A percentile compares a stretch with the other conserved stretches of the same genome.
These are phyloP conservation scores for Cosmia pyralina DNA, from an alignment of 2,888 invertebrate species.

Conservation along the genomic window DNA sequence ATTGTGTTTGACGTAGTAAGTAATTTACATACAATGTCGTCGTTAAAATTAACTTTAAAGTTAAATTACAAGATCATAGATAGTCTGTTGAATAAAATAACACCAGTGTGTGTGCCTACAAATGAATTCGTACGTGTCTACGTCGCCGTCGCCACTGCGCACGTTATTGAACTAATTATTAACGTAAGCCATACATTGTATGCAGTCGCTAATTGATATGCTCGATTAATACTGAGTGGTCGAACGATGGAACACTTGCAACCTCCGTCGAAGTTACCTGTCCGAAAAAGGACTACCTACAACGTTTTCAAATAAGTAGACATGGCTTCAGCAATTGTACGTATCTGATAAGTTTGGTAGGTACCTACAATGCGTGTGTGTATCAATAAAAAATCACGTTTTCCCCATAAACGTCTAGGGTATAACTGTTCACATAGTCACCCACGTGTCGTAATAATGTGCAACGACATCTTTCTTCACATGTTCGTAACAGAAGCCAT, in stretches of 20 bases:
- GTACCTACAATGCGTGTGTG: conserved; percentile 20
- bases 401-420: conserved; percentile 61
- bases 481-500: conserved; percentile 56
- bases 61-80: conserved; percentile 29
- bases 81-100: conserved; percentile 30
- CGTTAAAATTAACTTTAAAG: conserved; percentile 11
- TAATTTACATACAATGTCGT: conserved; percentile 46
- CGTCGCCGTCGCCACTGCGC: conserved; percentile 7
- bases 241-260: conserved; percentile 51
- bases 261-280: conserved; percentile 12
- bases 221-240: conserved; percentile 73
- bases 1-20: conserved; percentile 38
- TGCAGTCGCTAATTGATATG: conserved; percentile 76
- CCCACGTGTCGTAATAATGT: conserved; percentile 60
- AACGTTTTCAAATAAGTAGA: conserved; percentile 11
- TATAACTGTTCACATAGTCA: conserved; percentile 53
- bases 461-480: conserved; percentile 58
- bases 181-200: conserved; percentile 62
- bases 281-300: conserved; percentile 1
- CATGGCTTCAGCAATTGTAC: background rate
- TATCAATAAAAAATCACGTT: conserved; percentile 62
- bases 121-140: conserved; percentile 32
- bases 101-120: conserved; percentile 10
- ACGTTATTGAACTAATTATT: conserved; percentile 66
- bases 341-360: conserved; percentile 12